Evolutionary conservation across 2,113 vertebrate genomes (phyloP), one percentile per base, ranked within the genome.

Genomic region (Vicugna pacos): DNA sequence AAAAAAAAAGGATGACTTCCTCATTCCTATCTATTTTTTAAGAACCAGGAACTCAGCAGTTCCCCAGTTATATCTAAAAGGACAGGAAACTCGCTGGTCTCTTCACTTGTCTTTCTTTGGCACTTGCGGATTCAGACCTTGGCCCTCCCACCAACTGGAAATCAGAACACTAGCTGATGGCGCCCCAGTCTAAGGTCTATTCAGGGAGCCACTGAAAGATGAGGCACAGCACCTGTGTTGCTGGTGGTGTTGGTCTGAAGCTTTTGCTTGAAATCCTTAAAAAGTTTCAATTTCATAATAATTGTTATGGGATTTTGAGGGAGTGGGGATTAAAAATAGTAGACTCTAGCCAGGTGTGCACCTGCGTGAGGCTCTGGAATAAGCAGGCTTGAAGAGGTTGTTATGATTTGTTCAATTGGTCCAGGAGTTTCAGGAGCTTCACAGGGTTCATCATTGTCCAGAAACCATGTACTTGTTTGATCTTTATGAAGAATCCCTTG

Each of bases 21-120:
- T 89, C 14, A 65, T 86, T 95, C 32, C 87, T 69, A 87, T 46
- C 20, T 83, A 86, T 80, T 90, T 72, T 94, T 94, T 95, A 77
- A 97, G 11, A 85, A 93, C 8, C 7, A 60, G 24, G 13, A 24
- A 92, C n/a, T 80, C 81, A 90, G 28, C n/a, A 89, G 35, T 81
- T 73, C 48, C 77, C 88, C 91, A 76, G 85, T 91, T 94, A 94
- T 77, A 77, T 50, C 32, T 90, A 38, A 94, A 85, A 89, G 76
- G 58, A 56, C 6, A 72, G 22, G 60, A 82, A 93, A 73, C 13
- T 77, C 60, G 88, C 92, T 93, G 62, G 62, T 89, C 11, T 80
- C 54, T 75, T 89, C 11, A 83, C 3, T 82, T 67, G 5, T 14
- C 13, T 88, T 96, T 79, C 42, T 88, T 89, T 88, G 46, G 15